These are phyloP conservation scores for Glaucopsyche alexis DNA, from an alignment of 2,888 invertebrate species.

Conservation along the genomic window DNA sequence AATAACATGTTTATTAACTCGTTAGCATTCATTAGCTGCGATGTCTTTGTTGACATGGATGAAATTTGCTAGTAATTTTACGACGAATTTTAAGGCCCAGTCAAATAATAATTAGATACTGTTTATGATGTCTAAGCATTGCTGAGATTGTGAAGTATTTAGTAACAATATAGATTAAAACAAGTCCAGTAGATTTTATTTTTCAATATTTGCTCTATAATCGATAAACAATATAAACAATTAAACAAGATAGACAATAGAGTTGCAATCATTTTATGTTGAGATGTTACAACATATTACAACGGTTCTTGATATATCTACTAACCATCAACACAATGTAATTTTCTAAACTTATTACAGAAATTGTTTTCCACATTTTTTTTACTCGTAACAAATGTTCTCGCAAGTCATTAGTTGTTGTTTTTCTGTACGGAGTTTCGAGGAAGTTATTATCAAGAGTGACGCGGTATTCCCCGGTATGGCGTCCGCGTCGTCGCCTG, in stretches of 20 bases:
- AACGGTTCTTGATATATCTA: conserved; percentile 10
- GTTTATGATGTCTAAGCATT: neutral
- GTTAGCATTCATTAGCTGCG: conserved; percentile 23
- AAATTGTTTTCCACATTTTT: neutral
- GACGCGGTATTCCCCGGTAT: conserved; percentile 65
- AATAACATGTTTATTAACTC: conserved; percentile 26
- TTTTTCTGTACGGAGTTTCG: conserved; percentile 34
- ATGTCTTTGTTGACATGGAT: neutral
- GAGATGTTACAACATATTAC: neutral
- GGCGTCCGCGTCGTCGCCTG: conserved; percentile 35
- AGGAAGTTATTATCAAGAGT: conserved; percentile 50
- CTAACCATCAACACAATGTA: neutral
- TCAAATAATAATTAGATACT: neutral
- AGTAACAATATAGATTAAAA: conserved; percentile 25
- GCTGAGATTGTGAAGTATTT: neutral
- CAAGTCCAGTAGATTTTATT: conserved; percentile 25
- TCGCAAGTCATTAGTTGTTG: conserved; percentile 21
- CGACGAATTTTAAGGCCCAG: neutral
- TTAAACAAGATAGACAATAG: conserved; percentile 20
- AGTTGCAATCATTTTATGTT: conserved; percentile 12
- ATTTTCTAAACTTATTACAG: neutral
- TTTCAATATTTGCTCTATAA: conserved; percentile 23
- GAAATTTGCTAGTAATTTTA: neutral
- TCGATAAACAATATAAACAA: conserved; percentile 28
- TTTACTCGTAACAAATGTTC: conserved; percentile 13